Evolutionary conservation across 2,888 invertebrate species (phyloP).

Genomic region (Dromius quadrimaculatus): DNA sequence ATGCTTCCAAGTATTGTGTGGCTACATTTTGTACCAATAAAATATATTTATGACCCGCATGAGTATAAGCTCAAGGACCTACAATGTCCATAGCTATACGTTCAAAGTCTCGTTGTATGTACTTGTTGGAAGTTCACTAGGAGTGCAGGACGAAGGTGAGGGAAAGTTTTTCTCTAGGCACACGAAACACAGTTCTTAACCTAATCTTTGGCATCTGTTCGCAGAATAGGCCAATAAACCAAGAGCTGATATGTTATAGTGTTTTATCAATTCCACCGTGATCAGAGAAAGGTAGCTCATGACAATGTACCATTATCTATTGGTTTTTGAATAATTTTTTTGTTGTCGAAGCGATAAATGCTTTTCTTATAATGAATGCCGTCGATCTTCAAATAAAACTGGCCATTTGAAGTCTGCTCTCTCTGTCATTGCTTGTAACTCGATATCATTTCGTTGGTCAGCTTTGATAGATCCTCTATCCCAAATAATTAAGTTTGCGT

Average conservation of each 20-base stretch:
- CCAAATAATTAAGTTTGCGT: slow-evolving; percentile 40
- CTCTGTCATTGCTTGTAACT: neutral
- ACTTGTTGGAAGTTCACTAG: neutral
- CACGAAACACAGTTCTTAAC: slow-evolving; percentile 5
- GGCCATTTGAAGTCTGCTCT: neutral
- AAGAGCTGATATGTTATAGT: slow-evolving; percentile 33
- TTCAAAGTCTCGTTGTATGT: neutral
- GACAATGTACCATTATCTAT: slow-evolving; percentile 49
- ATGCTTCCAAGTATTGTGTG: slow-evolving; percentile 54
- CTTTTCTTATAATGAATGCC: neutral
- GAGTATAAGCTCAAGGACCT: neutral
- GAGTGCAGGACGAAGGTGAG: neutral
- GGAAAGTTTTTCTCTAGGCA: slow-evolving; percentile 1
- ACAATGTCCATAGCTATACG: slow-evolving; percentile 22
- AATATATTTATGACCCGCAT: slow-evolving; percentile 53
- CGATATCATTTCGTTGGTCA: neutral
- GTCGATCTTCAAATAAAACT: slow-evolving; percentile 26
- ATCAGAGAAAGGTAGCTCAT: slow-evolving; percentile 54
- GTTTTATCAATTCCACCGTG: slow-evolving; percentile 56
- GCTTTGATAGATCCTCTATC: slow-evolving; percentile 1
- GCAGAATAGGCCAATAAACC: slow-evolving; percentile 9
- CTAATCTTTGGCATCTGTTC: neutral
- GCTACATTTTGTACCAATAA: slow-evolving; percentile 54
- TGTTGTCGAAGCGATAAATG: neutral
- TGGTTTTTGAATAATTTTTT: neutral